Base-by-base conservation (phyloP, 2,113 vertebrate species). In the Glaucidium brasilianum region DNA sequence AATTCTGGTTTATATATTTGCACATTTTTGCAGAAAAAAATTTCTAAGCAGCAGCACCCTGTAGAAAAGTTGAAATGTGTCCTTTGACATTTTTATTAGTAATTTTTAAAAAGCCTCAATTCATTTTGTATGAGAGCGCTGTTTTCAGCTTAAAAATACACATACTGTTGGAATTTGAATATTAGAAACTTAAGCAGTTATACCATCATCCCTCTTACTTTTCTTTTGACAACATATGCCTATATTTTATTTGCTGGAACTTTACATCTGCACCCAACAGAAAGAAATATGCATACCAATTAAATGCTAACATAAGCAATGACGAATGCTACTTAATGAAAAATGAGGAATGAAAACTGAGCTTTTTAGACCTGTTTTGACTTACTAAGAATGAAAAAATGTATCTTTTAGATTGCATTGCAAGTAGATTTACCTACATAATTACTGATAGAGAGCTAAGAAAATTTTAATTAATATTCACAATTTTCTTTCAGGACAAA, bases 141-240 rank as follows among this genome's bases (percentile, higher is more conserved):
- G 11, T 64, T 90, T 87, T 58, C 35, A 63, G 5, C 15, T 37
- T 37, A 15, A 26, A 60, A 73, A 6, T 58, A 69, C 15, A 78
- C 10, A 86, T 68, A 4, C 2, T 43, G 10, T 19, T 81, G 75
- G 14, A 68, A 83, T 82, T 69, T 76, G 9, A 73, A 74, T 59
- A 37, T 37, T 73, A 78, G 26, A 91, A 89, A 79, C n/a, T 26
- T 75, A 43, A 79, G 12, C 3, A 64, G 50, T 21, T 86, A 47
- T 22, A 67, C 3, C 2, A 37, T 1, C 3, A 4, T 3, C 8
- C 5, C 1, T 4, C 74, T 45, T 43, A 22, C 25, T 29, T 32
- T 52, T 22, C 4, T 77, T 35, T 17, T 53, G 35, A 74, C 5
- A n/a, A 53, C 37, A 49, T 37, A 45, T n/a, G 10, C 12, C 16